These are phyloP conservation scores for Rhogogaster chlorosoma DNA, from an alignment of 2,888 invertebrate genomes.

Conservation along the genomic window DNA sequence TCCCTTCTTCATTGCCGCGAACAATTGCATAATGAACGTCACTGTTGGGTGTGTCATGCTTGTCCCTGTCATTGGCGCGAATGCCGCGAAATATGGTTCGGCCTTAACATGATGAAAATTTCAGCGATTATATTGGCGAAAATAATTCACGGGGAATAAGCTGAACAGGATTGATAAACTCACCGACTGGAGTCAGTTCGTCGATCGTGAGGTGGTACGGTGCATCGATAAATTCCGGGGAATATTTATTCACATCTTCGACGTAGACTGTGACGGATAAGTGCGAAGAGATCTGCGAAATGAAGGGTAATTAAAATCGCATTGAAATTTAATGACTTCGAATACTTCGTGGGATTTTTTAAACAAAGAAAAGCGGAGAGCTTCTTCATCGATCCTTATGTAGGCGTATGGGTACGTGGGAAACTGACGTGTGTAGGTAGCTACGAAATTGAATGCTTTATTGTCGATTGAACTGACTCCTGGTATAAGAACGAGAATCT, in stretches of 20 bases:
- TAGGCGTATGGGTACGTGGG: background rate
- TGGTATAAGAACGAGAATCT: slow-evolving; percentile 38
- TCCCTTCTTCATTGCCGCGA: slow-evolving; percentile 85
- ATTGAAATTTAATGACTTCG: slow-evolving; percentile 50
- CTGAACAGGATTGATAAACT: slow-evolving; percentile 62
- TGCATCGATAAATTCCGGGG: slow-evolving; percentile 87
- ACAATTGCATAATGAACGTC: slow-evolving; percentile 90
- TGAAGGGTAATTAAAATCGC: background rate
- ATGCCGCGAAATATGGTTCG: slow-evolving; percentile 91
- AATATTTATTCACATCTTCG: slow-evolving; percentile 93
- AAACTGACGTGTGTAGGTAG: background rate
- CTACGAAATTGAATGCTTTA: slow-evolving; percentile 43
- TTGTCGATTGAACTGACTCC: slow-evolving; percentile 42
- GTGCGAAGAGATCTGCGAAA: slow-evolving; percentile 87
- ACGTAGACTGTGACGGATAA: slow-evolving; percentile 93
- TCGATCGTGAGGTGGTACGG: slow-evolving; percentile 91
- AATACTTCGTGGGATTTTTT: slow-evolving; percentile 31
- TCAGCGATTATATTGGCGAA: background rate
- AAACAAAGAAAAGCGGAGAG: background rate
- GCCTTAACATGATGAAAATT: slow-evolving; percentile 79
- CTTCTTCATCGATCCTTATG: background rate
- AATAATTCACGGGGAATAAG: background rate
- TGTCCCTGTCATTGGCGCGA: slow-evolving; percentile 89
- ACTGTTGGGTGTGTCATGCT: slow-evolving; percentile 93
- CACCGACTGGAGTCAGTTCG: slow-evolving; percentile 89